Evolutionary conservation across 2,888 invertebrate species (phyloP).

Genomic region (Amiota communis): DNA sequence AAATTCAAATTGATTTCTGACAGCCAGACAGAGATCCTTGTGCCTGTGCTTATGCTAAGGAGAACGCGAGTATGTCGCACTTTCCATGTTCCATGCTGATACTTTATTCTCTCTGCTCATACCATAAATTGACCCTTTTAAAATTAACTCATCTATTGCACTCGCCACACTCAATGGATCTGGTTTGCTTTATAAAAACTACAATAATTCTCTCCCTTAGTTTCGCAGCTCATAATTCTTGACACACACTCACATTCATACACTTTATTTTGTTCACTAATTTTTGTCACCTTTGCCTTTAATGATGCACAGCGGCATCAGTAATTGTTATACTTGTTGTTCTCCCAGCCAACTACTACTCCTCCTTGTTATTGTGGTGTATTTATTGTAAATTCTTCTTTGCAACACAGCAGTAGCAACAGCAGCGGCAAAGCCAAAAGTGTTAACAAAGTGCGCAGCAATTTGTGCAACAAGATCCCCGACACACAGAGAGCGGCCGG

Average conservation of each 20-base stretch:
- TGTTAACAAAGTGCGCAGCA: constrained; percentile 62
- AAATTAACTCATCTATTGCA: constrained; percentile 7
- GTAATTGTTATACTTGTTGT: constrained; percentile 57
- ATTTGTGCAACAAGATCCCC: constrained; percentile 61
- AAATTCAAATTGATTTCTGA: background rate
- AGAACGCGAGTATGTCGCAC: no score
- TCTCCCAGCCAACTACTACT: background rate
- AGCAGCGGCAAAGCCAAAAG: constrained; percentile 38
- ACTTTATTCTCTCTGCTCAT: no score
- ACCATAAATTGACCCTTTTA: constrained; percentile 2
- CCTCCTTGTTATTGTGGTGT: no score
- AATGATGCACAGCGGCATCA: constrained; percentile 60
- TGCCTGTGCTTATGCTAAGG: no score
- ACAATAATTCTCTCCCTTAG: no score
- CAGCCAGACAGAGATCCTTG: background rate
- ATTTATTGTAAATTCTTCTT: no score
- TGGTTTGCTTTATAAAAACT: no score
- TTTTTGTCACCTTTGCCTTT: constrained; percentile 67
- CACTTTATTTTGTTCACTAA: constrained; percentile 62
- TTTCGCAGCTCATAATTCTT: constrained; percentile 57
- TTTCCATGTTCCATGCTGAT: no score
- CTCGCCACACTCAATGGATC: no score
- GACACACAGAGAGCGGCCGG: constrained; percentile 23
- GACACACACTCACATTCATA: constrained; percentile 34
- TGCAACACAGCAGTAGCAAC: background rate